Conservation (phyloP, 2,888 invertebrate genomes). For the Lordiphosa fenestrarum region DNA sequence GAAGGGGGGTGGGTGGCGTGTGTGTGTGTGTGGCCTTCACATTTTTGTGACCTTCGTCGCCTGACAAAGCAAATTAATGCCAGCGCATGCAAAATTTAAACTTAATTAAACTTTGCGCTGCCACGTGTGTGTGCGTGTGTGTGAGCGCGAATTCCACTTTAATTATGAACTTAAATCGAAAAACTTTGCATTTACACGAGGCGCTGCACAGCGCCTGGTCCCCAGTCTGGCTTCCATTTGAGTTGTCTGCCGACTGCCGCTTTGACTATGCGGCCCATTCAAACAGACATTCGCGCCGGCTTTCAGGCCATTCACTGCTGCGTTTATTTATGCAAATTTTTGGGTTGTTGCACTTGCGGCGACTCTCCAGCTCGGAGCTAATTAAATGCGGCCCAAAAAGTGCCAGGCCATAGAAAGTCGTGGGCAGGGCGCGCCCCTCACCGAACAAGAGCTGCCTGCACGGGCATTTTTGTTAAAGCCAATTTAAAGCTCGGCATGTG, state of each 20-base stretch:
- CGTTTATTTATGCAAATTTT: conserved; percentile 66
- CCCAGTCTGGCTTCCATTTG: conserved; percentile 11
- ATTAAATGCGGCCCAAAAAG: conserved; percentile 57
- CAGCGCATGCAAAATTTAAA: conserved; percentile 55
- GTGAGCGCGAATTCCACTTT: conserved; percentile 46
- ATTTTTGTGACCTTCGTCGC: conserved; percentile 54
- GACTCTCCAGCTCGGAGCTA: conserved; percentile 49
- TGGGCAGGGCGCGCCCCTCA: conserved; percentile 13
- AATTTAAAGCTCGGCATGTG: conserved; percentile 70
- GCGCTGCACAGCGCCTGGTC: conserved; percentile 6
- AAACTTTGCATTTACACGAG: conserved; percentile 59
- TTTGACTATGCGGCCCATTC: conserved; percentile 41
- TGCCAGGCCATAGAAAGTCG: conserved; percentile 44
- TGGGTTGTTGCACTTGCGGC: conserved; percentile 66
- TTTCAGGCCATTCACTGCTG: conserved; percentile 38
- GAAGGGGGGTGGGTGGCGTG: not conserved
- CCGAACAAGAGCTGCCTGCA: conserved; percentile 30
- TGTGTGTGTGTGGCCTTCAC: not conserved
- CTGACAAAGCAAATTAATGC: conserved; percentile 51
- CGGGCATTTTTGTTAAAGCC: conserved; percentile 59
- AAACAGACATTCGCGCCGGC: conserved; percentile 39
- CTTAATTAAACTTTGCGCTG: conserved; percentile 65
- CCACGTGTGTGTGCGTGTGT: conserved; percentile 16
- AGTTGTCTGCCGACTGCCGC: conserved; percentile 26
- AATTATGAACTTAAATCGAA: conserved; percentile 75